Evolutionary conservation across 1,140 invertebrate genomes (phyloP), one percentile per base, ranked within the genome.

Genomic region (Sipha flava): DNA sequence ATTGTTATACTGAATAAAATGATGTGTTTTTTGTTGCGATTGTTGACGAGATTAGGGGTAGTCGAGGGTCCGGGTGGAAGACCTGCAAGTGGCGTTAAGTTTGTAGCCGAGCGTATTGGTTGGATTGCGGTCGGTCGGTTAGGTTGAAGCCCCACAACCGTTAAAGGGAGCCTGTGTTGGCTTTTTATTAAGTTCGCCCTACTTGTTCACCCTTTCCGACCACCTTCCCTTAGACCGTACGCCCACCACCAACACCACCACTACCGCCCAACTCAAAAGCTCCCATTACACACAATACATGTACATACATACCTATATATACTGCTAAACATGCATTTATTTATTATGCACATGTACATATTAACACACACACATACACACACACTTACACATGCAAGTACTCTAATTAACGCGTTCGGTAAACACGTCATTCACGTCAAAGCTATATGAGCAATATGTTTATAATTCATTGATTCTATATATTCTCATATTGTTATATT

Each of bases 61-160:
- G 72, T 75, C 34, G 52, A 23, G 23, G 52, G 73, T 21, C 10
- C 73, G 49, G 31, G 49, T 3, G 14, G 73, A 77, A 77, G 73
- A 77, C 73, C 73, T 23, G 21, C 52, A 77, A 77, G 73, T 77
- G n/a, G 73, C 73, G 49, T 57, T 77, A 77, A 77, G 73, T 77
- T 77, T 77, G 73, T 59, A 77, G 52, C 52, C 52, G 37, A 57
- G 31, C 52, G 73, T 77, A 77, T 59, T 77, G 73, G 73, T 77
- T 75, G 72, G 72, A 75, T 75, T 21, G 52, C 73, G 49, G 49
- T 73, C 72, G 34, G 73, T 59, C 52, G 52, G 73, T 77, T 77
- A 31, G 52, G 16, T 52, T 37, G 73, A 77, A 77, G 73, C 73
- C 49, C 73, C 16, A 77, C 34, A 23, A 77, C 14, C 14, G 73